Evolutionary conservation across 2,113 vertebrate species (phyloP), one percentile per base, ranked within the genome.

Genomic region (Monarcha castaneiventris): DNA sequence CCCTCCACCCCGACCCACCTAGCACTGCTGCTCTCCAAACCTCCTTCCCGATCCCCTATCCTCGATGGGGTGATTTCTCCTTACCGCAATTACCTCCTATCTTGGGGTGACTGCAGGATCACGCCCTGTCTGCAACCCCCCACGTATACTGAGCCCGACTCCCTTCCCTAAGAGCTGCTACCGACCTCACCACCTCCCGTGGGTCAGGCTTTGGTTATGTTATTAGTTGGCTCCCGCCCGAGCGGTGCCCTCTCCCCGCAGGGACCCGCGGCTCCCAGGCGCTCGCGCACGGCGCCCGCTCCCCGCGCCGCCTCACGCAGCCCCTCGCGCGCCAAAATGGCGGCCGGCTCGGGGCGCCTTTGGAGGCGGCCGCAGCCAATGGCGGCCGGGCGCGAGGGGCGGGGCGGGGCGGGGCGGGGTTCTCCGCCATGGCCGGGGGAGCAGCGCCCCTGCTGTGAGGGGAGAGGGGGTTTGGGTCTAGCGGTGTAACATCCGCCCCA

Each of bases 61-160:
- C 66, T 25, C 71, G 13, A 1, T 0, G 7, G 0, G 1, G 7
- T 0, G 3, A 3, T 0, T 26, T 4, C 10, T 23, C 32, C 37
- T 10, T 6, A 5, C 66, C 12, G 16, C 51, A 16, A 1, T 2
- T 3, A 29, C 0, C 20, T 11, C 72, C 27, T 17, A 17, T 18
- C 43, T 44, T 18, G 43, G 43, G 17, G 43, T 18, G 43, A 5
- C 15, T 5, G 11, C 1, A 51, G 5, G 6, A 8, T 7, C 62
- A 15, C 6, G 1, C 46, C 20, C 35, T 10, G 10, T 3, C 16
- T 8, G 27, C 4, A 2, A 13, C 0, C 17, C 39, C 29, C 25
- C 18, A 5, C 1, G 0, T 0, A 12, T 3, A 19, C 12, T 6
- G 10, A 26, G 20, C 39, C 16, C 6, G 0, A 5, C 10, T 8